phyloP scores from a whole-genome alignment of 1,140 invertebrate species.

The Lepeophtheirus salmonis region DNA sequence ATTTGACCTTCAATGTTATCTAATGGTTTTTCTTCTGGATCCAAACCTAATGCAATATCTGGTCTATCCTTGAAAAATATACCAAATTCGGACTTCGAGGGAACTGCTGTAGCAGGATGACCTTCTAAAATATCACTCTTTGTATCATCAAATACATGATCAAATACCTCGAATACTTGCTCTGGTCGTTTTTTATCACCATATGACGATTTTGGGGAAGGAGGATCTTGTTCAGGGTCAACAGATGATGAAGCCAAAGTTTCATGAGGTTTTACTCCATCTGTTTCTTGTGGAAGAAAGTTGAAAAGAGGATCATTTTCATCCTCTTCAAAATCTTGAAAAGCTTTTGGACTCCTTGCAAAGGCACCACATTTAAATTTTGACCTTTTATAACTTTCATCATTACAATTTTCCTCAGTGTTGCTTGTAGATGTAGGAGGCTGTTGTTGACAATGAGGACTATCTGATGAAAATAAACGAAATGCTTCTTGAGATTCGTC shows the following conservation, averaged over 20 bases:
- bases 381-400: not conserved
- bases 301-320: not conserved
- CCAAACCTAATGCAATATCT: not conserved
- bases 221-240: not conserved
- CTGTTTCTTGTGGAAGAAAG: not conserved
- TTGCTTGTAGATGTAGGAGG: not conserved
- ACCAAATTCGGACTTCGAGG: not conserved
- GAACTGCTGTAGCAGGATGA: not conserved
- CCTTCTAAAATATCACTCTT: not conserved
- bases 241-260: not conserved
- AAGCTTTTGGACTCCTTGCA: not conserved
- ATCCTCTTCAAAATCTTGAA: not conserved
- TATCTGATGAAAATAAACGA: not conserved
- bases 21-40: not conserved
- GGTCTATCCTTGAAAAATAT: slow-evolving; percentile 9
- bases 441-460: not conserved
- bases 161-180: not conserved
- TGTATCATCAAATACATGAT: not conserved
- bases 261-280: not conserved
- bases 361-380: not conserved
- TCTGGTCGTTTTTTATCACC: not conserved
- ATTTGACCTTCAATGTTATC: slow-evolving; percentile 2
- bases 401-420: not conserved
- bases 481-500: slow-evolving; percentile 5
- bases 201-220: not conserved